These are phyloP conservation scores for Calephelis virginiensis DNA, from an alignment of 1,140 invertebrate genomes.

Conservation along the genomic window DNA sequence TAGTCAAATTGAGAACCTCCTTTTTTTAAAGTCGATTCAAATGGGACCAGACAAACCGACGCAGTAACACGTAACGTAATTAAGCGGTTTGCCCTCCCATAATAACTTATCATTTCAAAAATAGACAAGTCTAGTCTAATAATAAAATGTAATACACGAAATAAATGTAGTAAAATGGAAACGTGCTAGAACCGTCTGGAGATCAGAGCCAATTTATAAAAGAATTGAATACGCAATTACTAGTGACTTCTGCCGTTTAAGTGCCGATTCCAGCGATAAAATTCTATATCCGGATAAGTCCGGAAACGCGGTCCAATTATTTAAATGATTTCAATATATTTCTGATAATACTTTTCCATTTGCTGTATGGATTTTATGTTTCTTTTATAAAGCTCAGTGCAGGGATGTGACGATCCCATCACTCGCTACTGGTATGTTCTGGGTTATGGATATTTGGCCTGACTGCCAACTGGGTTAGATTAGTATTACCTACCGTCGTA, in stretches of 20 bases:
- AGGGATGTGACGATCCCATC: too few species aligned
- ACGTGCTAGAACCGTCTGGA: conserved; percentile 31
- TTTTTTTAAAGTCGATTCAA: too few species aligned
- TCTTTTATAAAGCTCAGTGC: too few species aligned
- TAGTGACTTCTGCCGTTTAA: conserved; percentile 52
- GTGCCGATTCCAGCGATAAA: conserved; percentile 48
- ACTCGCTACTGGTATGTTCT: neutral
- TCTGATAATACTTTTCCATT: conserved; percentile 9
- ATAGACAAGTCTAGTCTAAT: too few species aligned
- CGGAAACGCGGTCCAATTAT: conserved; percentile 17
- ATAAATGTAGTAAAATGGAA: conserved; percentile 34
- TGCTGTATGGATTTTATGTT: neutral
- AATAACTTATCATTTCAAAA: neutral
- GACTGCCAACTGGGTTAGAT: too few species aligned
- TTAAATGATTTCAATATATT: conserved; percentile 18
- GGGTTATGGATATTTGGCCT: too few species aligned
- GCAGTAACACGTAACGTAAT: too few species aligned
- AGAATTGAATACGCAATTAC: conserved; percentile 68
- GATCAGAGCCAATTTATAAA: conserved; percentile 60
- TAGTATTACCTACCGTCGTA: too few species aligned
- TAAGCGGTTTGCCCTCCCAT: too few species aligned
- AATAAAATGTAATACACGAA: too few species aligned
- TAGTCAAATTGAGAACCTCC: too few species aligned
- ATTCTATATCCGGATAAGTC: conserved; percentile 29
- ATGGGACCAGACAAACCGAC: too few species aligned